Conservation (phyloP, 2,888 invertebrate species). For the Zootermopsis nevadensis region DNA sequence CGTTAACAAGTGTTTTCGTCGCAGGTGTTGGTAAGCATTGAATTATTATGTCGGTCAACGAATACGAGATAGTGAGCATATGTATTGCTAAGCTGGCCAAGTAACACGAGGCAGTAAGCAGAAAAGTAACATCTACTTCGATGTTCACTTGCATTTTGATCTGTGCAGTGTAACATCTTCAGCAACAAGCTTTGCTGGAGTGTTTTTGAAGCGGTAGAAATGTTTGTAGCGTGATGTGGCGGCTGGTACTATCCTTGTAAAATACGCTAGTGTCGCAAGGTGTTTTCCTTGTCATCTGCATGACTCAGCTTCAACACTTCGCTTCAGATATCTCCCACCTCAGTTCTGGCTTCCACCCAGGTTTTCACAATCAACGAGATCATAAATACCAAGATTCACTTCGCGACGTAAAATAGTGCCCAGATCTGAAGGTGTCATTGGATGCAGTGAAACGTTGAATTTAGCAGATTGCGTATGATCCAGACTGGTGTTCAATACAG, state of each 20-base stretch:
- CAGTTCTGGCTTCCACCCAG: not conserved
- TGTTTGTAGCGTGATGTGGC: slow-evolving; percentile 4
- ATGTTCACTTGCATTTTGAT: not conserved
- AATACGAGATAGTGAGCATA: too few species aligned
- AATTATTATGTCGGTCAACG: too few species aligned
- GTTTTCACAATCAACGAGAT: not conserved
- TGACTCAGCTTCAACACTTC: not conserved
- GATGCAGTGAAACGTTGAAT: too few species aligned
- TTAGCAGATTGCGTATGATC: too few species aligned
- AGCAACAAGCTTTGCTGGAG: too few species aligned
- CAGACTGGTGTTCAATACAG: too few species aligned
- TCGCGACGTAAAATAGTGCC: not conserved
- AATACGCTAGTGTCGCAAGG: not conserved
- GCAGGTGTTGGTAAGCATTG: too few species aligned
- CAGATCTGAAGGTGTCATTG: too few species aligned
- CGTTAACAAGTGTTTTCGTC: too few species aligned
- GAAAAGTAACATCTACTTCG: not conserved
- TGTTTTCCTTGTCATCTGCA: not conserved
- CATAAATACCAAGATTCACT: not conserved
- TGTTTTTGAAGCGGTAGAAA: not conserved
- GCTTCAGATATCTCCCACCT: too few species aligned
- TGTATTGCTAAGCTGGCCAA: too few species aligned
- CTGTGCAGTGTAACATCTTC: too few species aligned
- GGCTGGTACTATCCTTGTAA: not conserved
- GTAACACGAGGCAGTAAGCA: not conserved